phyloP scores from a whole-genome alignment of 2,113 vertebrate species.

The Boulengeromyrus knoepffleri region DNA sequence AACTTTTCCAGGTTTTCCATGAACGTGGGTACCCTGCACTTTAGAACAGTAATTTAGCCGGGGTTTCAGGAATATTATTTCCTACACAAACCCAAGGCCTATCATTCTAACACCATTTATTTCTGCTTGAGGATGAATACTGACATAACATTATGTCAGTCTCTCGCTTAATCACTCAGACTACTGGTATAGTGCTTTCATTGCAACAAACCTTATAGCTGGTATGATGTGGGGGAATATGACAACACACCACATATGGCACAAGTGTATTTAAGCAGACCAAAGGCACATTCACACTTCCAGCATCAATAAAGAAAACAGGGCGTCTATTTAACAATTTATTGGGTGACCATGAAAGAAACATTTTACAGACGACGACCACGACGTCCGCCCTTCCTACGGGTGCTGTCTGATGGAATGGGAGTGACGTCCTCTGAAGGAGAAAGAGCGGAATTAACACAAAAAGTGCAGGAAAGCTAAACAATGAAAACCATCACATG shows the following conservation, averaged over 20 bases:
- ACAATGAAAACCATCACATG: neutral
- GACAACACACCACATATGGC: neutral
- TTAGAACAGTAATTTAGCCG: neutral
- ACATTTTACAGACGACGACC: slow-evolving; percentile 86
- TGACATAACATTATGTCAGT: neutral
- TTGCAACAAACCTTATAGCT: neutral
- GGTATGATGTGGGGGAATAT: neutral
- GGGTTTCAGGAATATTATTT: neutral
- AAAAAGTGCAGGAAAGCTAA: neutral
- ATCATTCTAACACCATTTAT: neutral
- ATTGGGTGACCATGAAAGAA: slow-evolving; percentile 62
- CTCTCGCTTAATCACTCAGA: neutral
- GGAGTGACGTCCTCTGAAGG: slow-evolving; percentile 94
- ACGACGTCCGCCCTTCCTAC: slow-evolving; percentile 96
- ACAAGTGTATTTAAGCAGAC: neutral
- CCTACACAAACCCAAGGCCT: neutral
- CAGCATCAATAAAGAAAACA: neutral
- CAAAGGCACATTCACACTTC: too few relatives aligned
- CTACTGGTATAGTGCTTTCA: neutral
- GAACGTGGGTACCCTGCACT: neutral
- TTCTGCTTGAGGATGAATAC: neutral
- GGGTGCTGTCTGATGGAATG: slow-evolving; percentile 95
- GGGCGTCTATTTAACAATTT: slow-evolving; percentile 52
- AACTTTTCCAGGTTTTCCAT: too few relatives aligned
- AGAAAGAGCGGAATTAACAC: neutral